Base-by-base conservation (phyloP, 1,140 invertebrate species). In the Drosophila pseudoobscura region DNA sequence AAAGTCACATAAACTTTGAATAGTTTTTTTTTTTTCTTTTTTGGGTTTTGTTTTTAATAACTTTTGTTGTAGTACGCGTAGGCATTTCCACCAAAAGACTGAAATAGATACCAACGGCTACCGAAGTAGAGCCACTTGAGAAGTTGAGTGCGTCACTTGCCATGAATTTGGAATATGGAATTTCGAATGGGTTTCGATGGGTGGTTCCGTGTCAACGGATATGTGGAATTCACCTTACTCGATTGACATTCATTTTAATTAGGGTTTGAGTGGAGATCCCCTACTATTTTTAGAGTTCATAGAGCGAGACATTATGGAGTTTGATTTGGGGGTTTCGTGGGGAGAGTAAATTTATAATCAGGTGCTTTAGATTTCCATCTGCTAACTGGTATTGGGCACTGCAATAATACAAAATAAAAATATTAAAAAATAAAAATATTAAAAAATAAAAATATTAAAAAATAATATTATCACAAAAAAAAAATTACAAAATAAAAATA, bases 1-100 rank as follows among this genome's bases (percentile, higher is more conserved):
- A 78, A 87, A 88, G 58, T 75, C 78, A 62, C 78, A 70, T 71
- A 74, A 87, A 64, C 71, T 68, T 80, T 62, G 68, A 68, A 75
- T 62, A 56, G 46, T n/a, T 15, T 15, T 74, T 46, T 77, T 60
- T 56, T 58, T 74, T 46, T 77, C 74, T 57, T 9, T 44, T 69
- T 69, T 41, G 15, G 43, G 2, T 64, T 52, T 61, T 61, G 46
- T 45, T 52, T 50, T 57, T 55, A 35, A 35, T 35, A 35, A 35
- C 0, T 35, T 11, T 31, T 7, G 1, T 29, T 50, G 7, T 46
- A 69, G 52, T 78, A 88, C 83, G 82, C 83, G 20, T 78, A 68
- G 83, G 83, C 59, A 88, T 83, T 74, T 71, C 59, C 59, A 39
- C 39, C 45, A 13, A 35, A 3, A 53, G 50, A 55, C 51, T 63